Base-by-base conservation (phyloP, 2,888 invertebrate species). In the Hydraecia micacea region DNA sequence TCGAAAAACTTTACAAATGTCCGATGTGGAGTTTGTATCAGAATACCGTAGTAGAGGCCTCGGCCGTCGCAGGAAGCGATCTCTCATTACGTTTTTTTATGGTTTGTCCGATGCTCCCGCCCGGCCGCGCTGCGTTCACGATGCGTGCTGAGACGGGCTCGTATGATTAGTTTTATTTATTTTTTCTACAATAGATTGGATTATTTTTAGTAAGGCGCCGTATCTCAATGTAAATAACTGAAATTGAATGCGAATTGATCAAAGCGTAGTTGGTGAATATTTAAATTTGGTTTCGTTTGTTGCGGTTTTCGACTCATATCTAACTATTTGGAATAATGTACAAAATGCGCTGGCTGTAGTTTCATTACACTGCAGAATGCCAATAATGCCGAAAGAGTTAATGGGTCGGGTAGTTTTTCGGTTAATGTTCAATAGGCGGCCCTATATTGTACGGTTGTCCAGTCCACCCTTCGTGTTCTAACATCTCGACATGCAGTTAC, bases 1-100 rank as follows among this genome's bases (percentile, higher is more conserved):
- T 80, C 78, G 75, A 80, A 77, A 81, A 87, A 81, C 65, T 71
- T 81, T 83, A 84, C 73, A 71, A 80, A 81, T 80, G 75, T 79
- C 81, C 80, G 71, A 85, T 84, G 85, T 84, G 73, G 72, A 85
- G 79, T 87, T 87, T 85, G 88, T 90, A 87, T 89, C 86, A 82
- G 86, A 88, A 87, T 88, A 86, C 82, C 81, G 86, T 90, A 87
- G 91, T 89, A 90, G 89, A 90, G 90, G 90, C 91, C 90, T 88
- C 91, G 91, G 89, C 87, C 92, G 93, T 87, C 95, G 94, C 96
- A 96, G 96, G 96, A 96, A 96, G 93, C 95, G 95, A 95, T 96
- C 95, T 95, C 96, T 96, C 96, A 95, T 95, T 96, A 95, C 93
- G 91, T 94, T 96, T 96, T 88, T 96, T 96, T 96, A 95, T 94